phyloP scores from a whole-genome alignment of 2,797 vertebrate species.

The Chelon labrosus region DNA sequence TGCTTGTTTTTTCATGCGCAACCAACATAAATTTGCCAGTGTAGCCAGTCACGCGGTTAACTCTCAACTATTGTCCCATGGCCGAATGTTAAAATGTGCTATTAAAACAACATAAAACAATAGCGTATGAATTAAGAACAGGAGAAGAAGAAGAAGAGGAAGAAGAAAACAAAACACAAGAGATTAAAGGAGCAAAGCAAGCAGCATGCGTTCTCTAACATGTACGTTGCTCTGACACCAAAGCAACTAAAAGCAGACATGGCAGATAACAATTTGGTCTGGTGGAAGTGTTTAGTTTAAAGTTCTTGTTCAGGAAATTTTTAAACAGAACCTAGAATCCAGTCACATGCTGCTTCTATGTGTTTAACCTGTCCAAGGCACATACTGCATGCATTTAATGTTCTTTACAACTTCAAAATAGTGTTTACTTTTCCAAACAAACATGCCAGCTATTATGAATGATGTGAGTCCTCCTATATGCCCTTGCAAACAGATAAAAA shows the following conservation, averaged over 20 bases:
- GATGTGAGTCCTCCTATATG: slow-evolving; percentile 21
- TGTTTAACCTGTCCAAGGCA: slow-evolving; percentile 3
- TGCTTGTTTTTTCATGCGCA: neutral
- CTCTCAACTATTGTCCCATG: neutral
- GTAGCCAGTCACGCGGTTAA: neutral
- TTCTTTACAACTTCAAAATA: slow-evolving; percentile 22
- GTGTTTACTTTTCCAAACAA: slow-evolving; percentile 45
- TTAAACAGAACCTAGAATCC: neutral
- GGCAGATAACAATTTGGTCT: neutral
- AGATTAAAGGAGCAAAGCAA: neutral
- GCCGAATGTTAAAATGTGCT: neutral
- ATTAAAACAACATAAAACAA: neutral
- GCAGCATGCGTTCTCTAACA: neutral
- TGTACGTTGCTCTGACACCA: too few species aligned
- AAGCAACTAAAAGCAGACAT: neutral
- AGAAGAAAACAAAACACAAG: neutral
- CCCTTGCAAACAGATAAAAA: slow-evolving; percentile 52
- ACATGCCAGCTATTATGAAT: slow-evolving; percentile 35
- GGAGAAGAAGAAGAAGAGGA: too few species aligned
- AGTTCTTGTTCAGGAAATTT: neutral
- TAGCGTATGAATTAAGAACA: neutral
- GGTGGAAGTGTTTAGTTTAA: too few species aligned
- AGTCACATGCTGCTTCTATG: neutral
- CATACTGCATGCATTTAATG: slow-evolving; percentile 13
- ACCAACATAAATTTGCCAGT: neutral